These are phyloP conservation scores for Odontothrips loti DNA, from an alignment of 2,888 invertebrate species.

Conservation along the genomic window DNA sequence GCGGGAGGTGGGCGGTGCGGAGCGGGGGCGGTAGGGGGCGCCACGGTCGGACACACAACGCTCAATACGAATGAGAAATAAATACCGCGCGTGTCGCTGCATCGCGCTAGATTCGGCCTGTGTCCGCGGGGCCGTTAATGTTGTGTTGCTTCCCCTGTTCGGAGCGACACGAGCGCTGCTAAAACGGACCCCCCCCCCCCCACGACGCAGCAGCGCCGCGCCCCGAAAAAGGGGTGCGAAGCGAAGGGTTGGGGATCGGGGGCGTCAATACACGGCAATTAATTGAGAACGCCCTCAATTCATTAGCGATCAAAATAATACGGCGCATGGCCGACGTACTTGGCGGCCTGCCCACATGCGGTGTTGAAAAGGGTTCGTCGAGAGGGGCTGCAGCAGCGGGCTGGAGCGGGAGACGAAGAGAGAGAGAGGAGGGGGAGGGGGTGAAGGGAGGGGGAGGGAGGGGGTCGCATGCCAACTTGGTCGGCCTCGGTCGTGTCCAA, in stretches of 20 bases:
- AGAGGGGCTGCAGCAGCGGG: not conserved
- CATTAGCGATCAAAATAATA: slow-evolving; percentile 23
- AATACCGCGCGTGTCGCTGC: no score
- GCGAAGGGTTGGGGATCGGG: not conserved
- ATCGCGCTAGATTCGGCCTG: no score
- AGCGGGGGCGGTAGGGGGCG: no score
- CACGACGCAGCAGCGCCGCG: no score
- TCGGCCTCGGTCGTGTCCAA: not conserved
- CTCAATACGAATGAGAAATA: no score
- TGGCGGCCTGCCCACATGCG: slow-evolving; percentile 1
- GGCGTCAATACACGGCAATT: slow-evolving; percentile 8
- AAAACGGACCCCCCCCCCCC: no score
- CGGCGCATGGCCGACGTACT: not conserved
- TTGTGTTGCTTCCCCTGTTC: no score
- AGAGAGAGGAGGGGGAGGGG: not conserved
- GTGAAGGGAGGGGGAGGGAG: not conserved
- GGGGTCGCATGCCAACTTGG: not conserved
- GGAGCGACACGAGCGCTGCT: no score
- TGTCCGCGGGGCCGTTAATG: no score
- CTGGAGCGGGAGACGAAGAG: not conserved
- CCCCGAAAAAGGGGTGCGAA: no score
- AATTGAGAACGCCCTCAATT: slow-evolving; percentile 14
- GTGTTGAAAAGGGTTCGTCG: not conserved
- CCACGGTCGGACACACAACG: no score
- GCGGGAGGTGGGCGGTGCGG: no score